Conservation (phyloP, 2,888 invertebrate species). For the Tipula helvola region DNA sequence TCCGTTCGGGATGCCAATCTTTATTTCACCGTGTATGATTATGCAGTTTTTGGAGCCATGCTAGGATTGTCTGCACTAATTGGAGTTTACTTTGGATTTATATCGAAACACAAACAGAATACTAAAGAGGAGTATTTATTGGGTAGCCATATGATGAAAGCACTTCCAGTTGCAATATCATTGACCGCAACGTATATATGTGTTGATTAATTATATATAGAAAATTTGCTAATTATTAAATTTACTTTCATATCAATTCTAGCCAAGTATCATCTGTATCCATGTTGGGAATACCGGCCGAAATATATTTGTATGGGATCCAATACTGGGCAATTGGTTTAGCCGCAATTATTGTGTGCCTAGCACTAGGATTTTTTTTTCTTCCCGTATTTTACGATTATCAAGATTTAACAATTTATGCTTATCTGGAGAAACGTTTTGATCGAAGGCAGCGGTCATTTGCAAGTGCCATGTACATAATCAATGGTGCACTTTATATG, state of each 20-base stretch:
- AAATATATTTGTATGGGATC: neutral
- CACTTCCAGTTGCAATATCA: neutral
- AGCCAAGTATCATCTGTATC: neutral
- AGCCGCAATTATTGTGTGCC: neutral
- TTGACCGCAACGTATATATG: constrained; percentile 4
- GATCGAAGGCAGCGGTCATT: constrained; percentile 23
- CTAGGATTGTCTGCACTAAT: neutral
- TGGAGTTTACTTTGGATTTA: neutral
- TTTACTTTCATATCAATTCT: neutral
- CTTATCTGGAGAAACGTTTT: constrained; percentile 29
- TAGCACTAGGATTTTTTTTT: constrained; percentile 29
- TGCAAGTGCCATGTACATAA: constrained; percentile 24
- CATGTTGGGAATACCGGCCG: neutral
- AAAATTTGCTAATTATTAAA: neutral
- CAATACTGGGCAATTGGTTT: neutral
- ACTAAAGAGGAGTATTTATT: neutral
- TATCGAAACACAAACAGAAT: neutral
- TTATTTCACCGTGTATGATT: neutral
- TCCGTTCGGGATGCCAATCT: neutral
- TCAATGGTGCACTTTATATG: constrained; percentile 24
- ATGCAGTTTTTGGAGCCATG: neutral
- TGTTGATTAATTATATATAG: neutral
- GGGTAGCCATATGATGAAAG: neutral
- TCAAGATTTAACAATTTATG: constrained; percentile 33
- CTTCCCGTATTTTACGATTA: constrained; percentile 39